Base-by-base conservation (phyloP, 2,113 vertebrate species). In the Trinectes maculatus region DNA sequence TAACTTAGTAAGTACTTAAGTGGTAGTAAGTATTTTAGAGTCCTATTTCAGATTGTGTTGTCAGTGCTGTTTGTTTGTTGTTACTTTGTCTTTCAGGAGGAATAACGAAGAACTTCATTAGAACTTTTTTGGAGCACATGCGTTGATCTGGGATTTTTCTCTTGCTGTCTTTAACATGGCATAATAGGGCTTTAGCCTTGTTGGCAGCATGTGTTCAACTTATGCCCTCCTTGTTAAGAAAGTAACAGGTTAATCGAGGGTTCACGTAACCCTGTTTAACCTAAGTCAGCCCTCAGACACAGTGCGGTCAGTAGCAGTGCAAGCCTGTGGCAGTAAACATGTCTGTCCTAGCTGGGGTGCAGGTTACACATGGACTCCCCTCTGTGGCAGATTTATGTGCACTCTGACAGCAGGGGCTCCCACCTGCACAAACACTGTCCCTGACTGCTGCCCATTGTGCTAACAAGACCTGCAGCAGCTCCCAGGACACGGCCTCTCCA, bases 351-450 rank as follows among this genome's bases (percentile, higher is more conserved):
- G 57, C 49, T 55, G 62, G 74, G 58, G 75, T 12, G 56, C 57
- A 62, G 72, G 66, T 67, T 81, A 79, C 59, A 87, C 81, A 84
- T 48, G 67, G 64, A 51, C 64, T 43, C 66, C 25, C 6, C 54
- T 12, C 80, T 67, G 75, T 87, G 74, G 75, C 85, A 93, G 94
- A 95, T 95, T 94, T 94, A 95, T 93, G 93, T 91, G 92, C 91
- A 91, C 91, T 90, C 90, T 92, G 89, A 92, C 91, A 92, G 90
- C 89, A 91, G 91, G 92, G 89, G 81, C 86, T 87, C 87, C 93
- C 94, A 95, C 94, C 95, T 96, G 94, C 91, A 92, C 93, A 95
- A 96, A 96, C 91, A 96, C 91, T 92, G 89, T 91, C 85, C 83
- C 92, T 92, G 90, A 90, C 91, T 82, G 84, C 84, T 92, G 92